Percentiles rank a stretch among this genome's conserved stretches.
Conservation (phyloP, 2,888 invertebrate genomes). For the Cheilosia pagana region DNA sequence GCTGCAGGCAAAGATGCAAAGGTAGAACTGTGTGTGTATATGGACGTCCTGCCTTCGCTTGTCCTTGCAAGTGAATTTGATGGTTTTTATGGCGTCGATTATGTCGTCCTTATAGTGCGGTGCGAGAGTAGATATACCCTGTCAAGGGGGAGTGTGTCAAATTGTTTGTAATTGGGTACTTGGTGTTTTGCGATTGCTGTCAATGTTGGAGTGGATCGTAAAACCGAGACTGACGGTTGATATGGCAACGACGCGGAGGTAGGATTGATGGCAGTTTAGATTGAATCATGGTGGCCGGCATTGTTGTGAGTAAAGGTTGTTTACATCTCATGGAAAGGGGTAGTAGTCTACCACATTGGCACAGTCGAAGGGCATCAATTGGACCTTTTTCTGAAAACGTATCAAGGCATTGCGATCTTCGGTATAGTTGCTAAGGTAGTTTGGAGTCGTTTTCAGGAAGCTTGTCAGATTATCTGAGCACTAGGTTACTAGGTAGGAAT, state of each 20-base stretch:
- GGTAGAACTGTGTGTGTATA: neutral
- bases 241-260: constrained; percentile 4
- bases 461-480: too few relatives aligned
- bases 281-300: constrained; percentile 27
- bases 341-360: too few relatives aligned
- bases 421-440: too few relatives aligned
- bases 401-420: too few relatives aligned
- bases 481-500: too few relatives aligned
- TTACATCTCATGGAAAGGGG: too few relatives aligned
- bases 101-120: constrained; percentile 65
- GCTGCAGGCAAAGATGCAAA: constrained; percentile 46
- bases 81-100: constrained; percentile 72
- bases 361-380: too few relatives aligned
- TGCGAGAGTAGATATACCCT: constrained; percentile 39
- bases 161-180: constrained; percentile 75
- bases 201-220: constrained; percentile 50
- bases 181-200: constrained; percentile 68
- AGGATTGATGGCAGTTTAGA: constrained; percentile 45
- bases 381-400: too few relatives aligned
- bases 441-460: too few relatives aligned
- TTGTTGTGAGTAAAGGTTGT: neutral
- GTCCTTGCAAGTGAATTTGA: constrained; percentile 74
- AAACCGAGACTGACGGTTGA: constrained; percentile 21
- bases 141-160: constrained; percentile 69
- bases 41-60: constrained; percentile 41